These are phyloP conservation scores for Lophius piscatorius DNA, from an alignment of 2,113 vertebrate genomes.

Conservation along the genomic window DNA sequence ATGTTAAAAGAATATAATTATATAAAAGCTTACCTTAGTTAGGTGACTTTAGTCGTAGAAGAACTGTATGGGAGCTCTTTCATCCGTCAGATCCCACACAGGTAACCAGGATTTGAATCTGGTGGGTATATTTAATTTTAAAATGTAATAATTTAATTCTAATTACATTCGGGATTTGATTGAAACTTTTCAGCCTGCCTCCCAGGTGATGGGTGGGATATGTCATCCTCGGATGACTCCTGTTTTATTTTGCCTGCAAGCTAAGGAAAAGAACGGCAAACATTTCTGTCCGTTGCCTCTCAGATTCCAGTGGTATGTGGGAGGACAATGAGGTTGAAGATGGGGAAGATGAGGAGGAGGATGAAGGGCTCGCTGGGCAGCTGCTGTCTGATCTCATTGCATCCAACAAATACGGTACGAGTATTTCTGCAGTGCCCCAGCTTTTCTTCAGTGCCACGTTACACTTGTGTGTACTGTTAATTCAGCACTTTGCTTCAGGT, in stretches of 20 bases:
- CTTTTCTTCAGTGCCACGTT: not conserved
- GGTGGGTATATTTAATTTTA: no score
- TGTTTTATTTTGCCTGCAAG: not conserved
- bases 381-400: constrained; percentile 95
- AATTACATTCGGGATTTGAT: no score
- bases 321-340: constrained; percentile 88
- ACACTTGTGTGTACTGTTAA: not conserved
- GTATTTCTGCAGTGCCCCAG: not conserved
- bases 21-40: no score
- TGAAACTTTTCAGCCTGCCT: no score
- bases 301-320: constrained; percentile 95
- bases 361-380: constrained; percentile 91
- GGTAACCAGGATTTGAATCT: no score
- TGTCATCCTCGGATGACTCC: no score
- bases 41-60: no score
- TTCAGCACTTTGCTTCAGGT: not conserved
- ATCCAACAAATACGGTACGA: constrained; percentile 94
- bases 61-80: no score
- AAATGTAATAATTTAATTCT: no score
- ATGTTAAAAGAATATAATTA: no score
- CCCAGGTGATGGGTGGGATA: no score
- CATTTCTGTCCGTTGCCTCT: constrained; percentile 21
- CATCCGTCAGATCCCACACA: no score
- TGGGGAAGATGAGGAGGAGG: constrained; percentile 89
- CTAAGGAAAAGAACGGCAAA: constrained; percentile 1